Base-by-base conservation (phyloP, 2,113 vertebrate genomes). In the Alligator sinensis region DNA sequence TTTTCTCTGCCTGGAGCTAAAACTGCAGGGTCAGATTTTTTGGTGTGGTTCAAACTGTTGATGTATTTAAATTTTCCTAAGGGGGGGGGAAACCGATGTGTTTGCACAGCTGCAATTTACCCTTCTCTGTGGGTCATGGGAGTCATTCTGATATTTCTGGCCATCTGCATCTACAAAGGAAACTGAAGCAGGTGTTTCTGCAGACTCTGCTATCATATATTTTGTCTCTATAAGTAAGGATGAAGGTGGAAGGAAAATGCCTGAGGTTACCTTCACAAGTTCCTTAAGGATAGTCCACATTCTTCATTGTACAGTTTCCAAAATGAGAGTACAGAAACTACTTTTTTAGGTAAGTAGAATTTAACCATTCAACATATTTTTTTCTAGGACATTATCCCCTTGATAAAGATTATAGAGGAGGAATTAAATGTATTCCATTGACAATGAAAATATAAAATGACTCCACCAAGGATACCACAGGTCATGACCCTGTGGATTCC, bases 71-170 rank as follows among this genome's bases (percentile, higher is more conserved):
- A 80, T 85, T 55, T 82, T 78, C 61, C 30, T n/a, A 57, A 89
- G 63, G 5, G 25, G n/a, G 72, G 60, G 64, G 78, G 30, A 8
- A 57, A 19, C 77, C 76, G 27, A 58, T 92, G 66, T 77, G 5
- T 15, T 94, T 59, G 3, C 6, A 80, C 68, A 85, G 47, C 47
- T 87, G 58, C 14, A 77, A 12, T 86, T 80, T 47, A 28, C 21
- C 13, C 7, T 88, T 74, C 62, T 63, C 30, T 6, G 14, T 63
- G 79, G 9, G 17, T 47, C 30, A n/a, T 28, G 62, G 79, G 64
- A 95, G 62, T 87, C 12, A 83, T 91, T 86, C 14, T 82, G 78
- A 30, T 86, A 78, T 55, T 88, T 74, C 81, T 90, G 28, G 17
- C 55, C 80, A 63, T 82, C 74, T 95, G 90, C 19, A 90, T 60